These are phyloP conservation scores for Laupala kohalensis DNA, from an alignment of 1,140 invertebrate genomes.

Conservation along the genomic window DNA sequence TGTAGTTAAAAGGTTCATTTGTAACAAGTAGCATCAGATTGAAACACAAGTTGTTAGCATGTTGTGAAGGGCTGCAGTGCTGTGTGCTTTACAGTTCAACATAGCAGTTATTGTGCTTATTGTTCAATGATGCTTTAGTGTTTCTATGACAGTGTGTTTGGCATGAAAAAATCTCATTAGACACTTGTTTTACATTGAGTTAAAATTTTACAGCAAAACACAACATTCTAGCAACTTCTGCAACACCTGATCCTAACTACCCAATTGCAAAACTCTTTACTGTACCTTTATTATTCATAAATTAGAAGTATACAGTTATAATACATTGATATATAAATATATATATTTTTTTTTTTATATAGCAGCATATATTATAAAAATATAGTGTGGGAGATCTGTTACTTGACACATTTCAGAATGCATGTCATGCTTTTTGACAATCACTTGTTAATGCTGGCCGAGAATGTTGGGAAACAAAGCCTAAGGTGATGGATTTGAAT, in stretches of 20 bases:
- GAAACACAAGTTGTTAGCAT: slow-evolving; percentile 22
- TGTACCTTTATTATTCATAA: slow-evolving; percentile 5
- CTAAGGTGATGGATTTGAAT: slow-evolving; percentile 19
- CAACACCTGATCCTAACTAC: slow-evolving; percentile 11
- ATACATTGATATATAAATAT: slow-evolving; percentile 1
- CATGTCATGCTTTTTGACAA: slow-evolving; percentile 22
- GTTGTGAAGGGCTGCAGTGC: slow-evolving; percentile 19
- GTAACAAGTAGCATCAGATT: slow-evolving; percentile 6
- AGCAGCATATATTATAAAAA: neutral
- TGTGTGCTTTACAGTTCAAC: slow-evolving; percentile 5
- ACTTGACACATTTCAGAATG: slow-evolving; percentile 11
- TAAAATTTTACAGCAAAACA: slow-evolving; percentile 11
- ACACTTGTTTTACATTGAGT: neutral
- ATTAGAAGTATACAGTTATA: slow-evolving; percentile 1
- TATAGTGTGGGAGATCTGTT: slow-evolving; percentile 1
- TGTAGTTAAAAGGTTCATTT: slow-evolving; percentile 10
- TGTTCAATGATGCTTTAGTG: neutral
- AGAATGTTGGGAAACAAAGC: slow-evolving; percentile 14
- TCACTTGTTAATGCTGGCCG: slow-evolving; percentile 18
- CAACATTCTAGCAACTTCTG: slow-evolving; percentile 23
- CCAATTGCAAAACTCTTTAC: slow-evolving; percentile 10
- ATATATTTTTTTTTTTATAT: neutral
- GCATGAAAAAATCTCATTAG: slow-evolving; percentile 8
- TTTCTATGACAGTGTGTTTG: slow-evolving; percentile 10
- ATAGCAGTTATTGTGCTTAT: slow-evolving; percentile 9